Evolutionary conservation across 2,113 vertebrate species (phyloP), one percentile per base, ranked within the genome.

Genomic region (Pongo pygmaeus): DNA sequence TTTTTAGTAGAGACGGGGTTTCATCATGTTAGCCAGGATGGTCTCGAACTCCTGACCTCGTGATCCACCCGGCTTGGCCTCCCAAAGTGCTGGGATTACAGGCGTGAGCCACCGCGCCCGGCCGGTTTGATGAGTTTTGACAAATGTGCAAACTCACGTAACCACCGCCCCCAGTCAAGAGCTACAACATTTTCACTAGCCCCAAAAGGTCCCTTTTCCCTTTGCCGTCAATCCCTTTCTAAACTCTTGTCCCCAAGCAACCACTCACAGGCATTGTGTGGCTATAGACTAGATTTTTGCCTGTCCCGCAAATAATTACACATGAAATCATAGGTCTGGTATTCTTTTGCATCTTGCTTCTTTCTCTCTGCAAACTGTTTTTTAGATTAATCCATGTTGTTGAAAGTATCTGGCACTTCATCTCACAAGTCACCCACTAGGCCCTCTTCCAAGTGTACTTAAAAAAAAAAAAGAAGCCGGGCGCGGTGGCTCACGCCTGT

Each of bases 221-320:
- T 46, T 32, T 32, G 13, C 50, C 32, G 30, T 18, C 57, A 11
- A 4, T 22, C 35, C 23, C 38, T 9, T 38, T 16, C 32, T 61
- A 27, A 12, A 25, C 69, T 43, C 30, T 43, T 3, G 6, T 38
- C 48, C 59, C 59, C 30, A 64, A 27, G 30, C 12, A 32, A 25
- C 32, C 0, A 0, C 27, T 38, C 16, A n/a, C 10, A 3, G 22
- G 57, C n/a, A 0, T 81, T 25, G 50, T 32, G 40, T 40, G 48
- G 38, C 30, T n/a, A 2, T 11, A 23, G 10, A 7, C 6, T 25
- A 8, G 50, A n/a, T 12, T 70, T 59, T 11, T 43, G 40, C 35
- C 50, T 23, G 25, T n/a, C 30, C 6, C 16, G 12, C 43, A 23
- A 43, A 22, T 43, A 43, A 23, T 35, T 32, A 40, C 2, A 59